Evolutionary conservation across 2,797 vertebrate genomes (phyloP).

Genomic region (Zenarchopterus dispar): DNA sequence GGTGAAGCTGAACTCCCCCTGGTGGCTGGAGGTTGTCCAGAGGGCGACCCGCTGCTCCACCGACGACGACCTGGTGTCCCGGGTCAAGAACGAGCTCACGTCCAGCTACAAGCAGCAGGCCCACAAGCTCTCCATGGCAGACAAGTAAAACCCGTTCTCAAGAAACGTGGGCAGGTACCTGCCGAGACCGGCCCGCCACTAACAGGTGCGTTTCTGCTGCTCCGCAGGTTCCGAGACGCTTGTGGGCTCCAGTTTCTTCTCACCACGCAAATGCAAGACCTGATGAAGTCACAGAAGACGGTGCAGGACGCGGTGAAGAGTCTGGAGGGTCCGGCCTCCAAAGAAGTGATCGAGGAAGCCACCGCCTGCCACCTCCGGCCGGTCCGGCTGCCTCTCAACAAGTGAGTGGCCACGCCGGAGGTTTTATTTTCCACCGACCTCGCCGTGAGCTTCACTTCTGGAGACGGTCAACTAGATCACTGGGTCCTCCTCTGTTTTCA

Average conservation of each 20-base stretch:
- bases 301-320: conserved; percentile 93
- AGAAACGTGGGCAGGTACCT: neutral
- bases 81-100: conserved; percentile 93
- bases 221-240: conserved; percentile 90
- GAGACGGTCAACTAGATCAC: no score
- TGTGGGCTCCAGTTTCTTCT: conserved; percentile 93
- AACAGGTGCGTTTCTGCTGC: no score
- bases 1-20: conserved; percentile 90
- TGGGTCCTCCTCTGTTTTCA: neutral
- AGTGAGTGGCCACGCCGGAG: conserved; percentile 83
- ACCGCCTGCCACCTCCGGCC: conserved; percentile 95
- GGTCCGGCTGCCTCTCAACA: conserved; percentile 92
- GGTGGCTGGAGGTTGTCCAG: conserved; percentile 96
- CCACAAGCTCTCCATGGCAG: conserved; percentile 92
- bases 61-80: conserved; percentile 92
- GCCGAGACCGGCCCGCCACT: neutral
- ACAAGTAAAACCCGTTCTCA: conserved; percentile 86
- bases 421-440: neutral
- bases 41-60: conserved; percentile 80
- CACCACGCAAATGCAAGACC: conserved; percentile 91
- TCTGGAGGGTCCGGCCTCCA: conserved; percentile 91
- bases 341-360: conserved; percentile 91
- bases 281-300: conserved; percentile 91
- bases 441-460: neutral
- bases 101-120: conserved; percentile 93